Evolutionary conservation across 2,113 vertebrate species (phyloP).

Genomic region (Ceyx margarethae): DNA sequence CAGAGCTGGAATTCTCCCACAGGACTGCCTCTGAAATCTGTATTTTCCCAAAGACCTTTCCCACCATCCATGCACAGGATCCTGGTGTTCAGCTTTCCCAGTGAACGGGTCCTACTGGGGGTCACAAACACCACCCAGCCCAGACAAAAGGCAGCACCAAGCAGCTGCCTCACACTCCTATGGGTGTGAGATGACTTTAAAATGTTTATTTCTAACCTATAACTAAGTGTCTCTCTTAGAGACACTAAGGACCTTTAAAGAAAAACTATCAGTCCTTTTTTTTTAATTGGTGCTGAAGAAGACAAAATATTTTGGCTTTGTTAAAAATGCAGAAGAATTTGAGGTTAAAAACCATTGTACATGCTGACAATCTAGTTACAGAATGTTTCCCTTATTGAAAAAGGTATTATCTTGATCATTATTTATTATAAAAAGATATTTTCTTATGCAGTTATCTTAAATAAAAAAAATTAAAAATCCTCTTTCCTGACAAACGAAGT

Average conservation of each 20-base stretch:
- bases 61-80: not conserved
- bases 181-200: not conserved
- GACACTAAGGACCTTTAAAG: not conserved
- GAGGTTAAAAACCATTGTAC: not conserved
- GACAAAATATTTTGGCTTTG: not conserved
- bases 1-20: constrained; percentile 36
- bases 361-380: not conserved
- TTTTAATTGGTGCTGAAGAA: not conserved
- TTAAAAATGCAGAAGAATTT: not conserved
- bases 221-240: too few species aligned
- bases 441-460: not conserved
- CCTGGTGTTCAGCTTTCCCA: not conserved
- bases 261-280: not conserved
- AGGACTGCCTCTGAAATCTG: not conserved
- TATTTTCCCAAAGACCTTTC: not conserved
- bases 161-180: not conserved
- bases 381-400: not conserved
- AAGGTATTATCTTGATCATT: too few species aligned
- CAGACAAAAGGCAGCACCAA: not conserved
- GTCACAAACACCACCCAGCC: not conserved
- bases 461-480: not conserved
- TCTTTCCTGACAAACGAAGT: not conserved
- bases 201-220: not conserved
- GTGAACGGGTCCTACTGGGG: not conserved
- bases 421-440: not conserved